phyloP scores from a whole-genome alignment of 2,797 vertebrate genomes.

The Discoglossus pictus region DNA sequence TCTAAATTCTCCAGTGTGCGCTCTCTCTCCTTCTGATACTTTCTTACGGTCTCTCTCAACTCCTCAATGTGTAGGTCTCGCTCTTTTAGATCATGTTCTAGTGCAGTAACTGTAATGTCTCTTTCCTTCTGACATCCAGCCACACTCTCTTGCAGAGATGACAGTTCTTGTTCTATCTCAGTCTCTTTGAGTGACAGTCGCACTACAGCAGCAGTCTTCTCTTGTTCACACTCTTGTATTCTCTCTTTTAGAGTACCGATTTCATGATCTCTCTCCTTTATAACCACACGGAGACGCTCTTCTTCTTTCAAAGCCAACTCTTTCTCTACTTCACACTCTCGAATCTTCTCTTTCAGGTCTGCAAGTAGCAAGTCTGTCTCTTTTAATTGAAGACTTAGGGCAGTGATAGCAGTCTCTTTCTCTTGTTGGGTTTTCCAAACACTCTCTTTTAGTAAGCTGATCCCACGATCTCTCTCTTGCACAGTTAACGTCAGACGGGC shows the following conservation, averaged over 20 bases:
- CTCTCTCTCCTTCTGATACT: neutral
- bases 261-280: constrained; percentile 14
- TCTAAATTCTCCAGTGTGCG: neutral
- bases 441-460: constrained; percentile 13
- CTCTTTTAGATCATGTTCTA: neutral
- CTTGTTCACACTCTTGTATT: neutral
- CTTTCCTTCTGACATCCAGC: constrained; percentile 2
- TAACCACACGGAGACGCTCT: neutral
- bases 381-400: constrained; percentile 3
- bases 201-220: neutral
- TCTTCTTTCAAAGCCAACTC: constrained; percentile 12
- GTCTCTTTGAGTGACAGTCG: neutral
- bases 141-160: neutral
- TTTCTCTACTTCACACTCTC: constrained; percentile 15
- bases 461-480: constrained; percentile 37
- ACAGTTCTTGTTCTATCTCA: neutral
- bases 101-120: neutral
- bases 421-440: neutral
- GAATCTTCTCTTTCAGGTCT: neutral
- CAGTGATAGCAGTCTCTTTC: neutral
- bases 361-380: neutral
- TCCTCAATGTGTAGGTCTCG: neutral
- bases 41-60: neutral
- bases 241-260: constrained; percentile 11
- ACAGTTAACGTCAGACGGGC: constrained; percentile 11